Evolutionary conservation across 2,888 invertebrate genomes (phyloP).

Genomic region (Octonoba sinensis): DNA sequence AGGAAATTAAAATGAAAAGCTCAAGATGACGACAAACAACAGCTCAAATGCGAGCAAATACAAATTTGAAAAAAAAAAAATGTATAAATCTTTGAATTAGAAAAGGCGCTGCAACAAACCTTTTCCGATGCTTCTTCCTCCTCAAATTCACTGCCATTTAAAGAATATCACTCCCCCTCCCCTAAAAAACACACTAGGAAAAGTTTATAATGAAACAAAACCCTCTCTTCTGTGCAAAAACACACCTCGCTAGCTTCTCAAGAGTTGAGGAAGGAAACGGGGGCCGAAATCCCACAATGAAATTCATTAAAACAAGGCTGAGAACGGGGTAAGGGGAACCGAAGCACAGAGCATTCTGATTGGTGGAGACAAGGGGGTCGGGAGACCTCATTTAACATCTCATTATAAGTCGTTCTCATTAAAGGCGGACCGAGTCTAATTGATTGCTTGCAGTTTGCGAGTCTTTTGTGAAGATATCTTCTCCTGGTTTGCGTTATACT

Average conservation of each 20-base stretch:
- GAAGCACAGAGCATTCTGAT: constrained; percentile 35
- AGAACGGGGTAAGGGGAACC: constrained; percentile 8
- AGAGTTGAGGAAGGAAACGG: constrained; percentile 22
- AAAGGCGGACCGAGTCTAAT: constrained; percentile 59
- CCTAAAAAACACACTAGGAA: constrained; percentile 25
- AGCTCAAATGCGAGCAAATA: neutral
- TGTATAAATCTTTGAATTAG: constrained; percentile 51
- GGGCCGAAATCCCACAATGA: constrained; percentile 53
- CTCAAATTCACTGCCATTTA: constrained; percentile 2
- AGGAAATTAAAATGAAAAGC: constrained; percentile 54
- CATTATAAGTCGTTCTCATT: constrained; percentile 62
- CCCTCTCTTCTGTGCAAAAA: constrained; percentile 44
- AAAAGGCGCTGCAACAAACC: constrained; percentile 38
- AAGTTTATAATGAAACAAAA: constrained; percentile 63
- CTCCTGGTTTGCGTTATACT: constrained; percentile 7
- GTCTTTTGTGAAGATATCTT: constrained; percentile 51
- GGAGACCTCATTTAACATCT: constrained; percentile 64
- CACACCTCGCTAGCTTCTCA: constrained; percentile 59
- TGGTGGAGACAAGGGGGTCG: constrained; percentile 51
- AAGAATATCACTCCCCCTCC: constrained; percentile 7
- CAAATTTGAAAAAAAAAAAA: constrained; percentile 17
- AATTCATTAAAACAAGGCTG: constrained; percentile 59
- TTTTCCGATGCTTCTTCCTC: constrained; percentile 14
- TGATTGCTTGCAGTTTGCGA: constrained; percentile 56
- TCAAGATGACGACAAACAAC: constrained; percentile 48